Base-by-base conservation (phyloP, 2,888 invertebrate genomes). In the Drosophila aldrichi region DNA sequence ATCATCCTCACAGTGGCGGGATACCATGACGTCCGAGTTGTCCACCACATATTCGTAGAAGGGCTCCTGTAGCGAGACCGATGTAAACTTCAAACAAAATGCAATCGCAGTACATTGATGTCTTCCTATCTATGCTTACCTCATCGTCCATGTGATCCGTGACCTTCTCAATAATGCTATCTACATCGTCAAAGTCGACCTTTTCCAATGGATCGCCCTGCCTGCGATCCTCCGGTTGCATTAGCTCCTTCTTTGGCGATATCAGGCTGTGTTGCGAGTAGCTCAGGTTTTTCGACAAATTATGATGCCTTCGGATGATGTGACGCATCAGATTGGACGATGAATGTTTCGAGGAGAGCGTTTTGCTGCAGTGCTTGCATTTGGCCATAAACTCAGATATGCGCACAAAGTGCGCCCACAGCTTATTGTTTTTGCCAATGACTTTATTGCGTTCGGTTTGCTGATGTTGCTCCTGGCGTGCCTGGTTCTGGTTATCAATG, bases 321-420 rank as follows among this genome's bases (percentile, higher is more conserved):
- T 89, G 88, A 0, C 88, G 72, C 81, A 89, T 89, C 20, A 89
- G 58, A 66, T 90, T 90, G 14, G 88, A 89, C 32, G 88, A 85
- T 9, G 88, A 82, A 41, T 87, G 83, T 58, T 89, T 87, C 7
- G 82, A 88, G 25, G 89, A 89, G 14, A 89, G 49, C 6, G 82
- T 81, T 66, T 85, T 82, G 56, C 83, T 85, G 32, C 88, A 90
- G 34, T 83, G 85, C 22, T 85, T 90, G 56, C 88, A 89, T 38
- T 77, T 83, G 51, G 90, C 88, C 73, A 82, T 79, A 46, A 80
- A 83, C 52, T 89, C 90, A 0, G 88, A 82, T 20, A 90, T 89
- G 25, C 84, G 84, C 10, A 83, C 69, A 43, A 85, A 85, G 40
- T 85, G 84, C 22, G 83, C 86, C 84, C 84, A 85, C 20, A 85